These are phyloP conservation scores for Cyphomyrus plagiostoma DNA, from an alignment of 2,113 vertebrate genomes.

Conservation along the genomic window DNA sequence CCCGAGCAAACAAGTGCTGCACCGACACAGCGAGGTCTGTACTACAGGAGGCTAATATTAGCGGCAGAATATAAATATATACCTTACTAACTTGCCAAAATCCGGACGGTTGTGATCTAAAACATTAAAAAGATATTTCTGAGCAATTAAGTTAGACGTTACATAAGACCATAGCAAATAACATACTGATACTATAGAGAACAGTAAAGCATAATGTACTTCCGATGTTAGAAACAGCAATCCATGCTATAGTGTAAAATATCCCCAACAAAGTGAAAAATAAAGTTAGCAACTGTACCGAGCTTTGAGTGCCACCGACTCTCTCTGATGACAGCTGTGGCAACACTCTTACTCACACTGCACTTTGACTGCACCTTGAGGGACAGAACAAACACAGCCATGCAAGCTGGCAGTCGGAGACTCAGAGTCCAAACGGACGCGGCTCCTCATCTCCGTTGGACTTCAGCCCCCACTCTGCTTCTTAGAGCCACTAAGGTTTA, in stretches of 20 bases:
- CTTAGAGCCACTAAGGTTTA: constrained; percentile 36
- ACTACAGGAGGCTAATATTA: neutral
- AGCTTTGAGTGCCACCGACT: neutral
- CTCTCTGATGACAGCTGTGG: neutral
- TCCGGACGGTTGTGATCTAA: neutral
- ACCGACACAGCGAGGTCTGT: neutral
- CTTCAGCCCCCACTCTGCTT: constrained; percentile 53
- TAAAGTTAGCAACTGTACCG: neutral
- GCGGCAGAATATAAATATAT: neutral
- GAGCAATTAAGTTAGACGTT: neutral
- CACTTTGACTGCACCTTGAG: constrained; percentile 46
- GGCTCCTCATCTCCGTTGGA: constrained; percentile 44
- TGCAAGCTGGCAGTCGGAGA: constrained; percentile 32
- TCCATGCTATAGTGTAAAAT: neutral
- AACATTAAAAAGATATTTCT: neutral
- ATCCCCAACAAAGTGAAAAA: neutral
- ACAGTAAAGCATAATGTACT: neutral
- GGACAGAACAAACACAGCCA: constrained; percentile 39
- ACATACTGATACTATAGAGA: neutral
- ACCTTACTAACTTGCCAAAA: neutral
- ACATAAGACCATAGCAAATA: neutral
- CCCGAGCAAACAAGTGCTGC: neutral
- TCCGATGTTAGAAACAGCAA: neutral
- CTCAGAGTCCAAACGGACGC: constrained; percentile 36
- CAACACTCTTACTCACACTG: neutral